Evolutionary conservation across 2,113 vertebrate genomes (phyloP), one percentile per base, ranked within the genome.

Genomic region (Acanthisitta chloris): DNA sequence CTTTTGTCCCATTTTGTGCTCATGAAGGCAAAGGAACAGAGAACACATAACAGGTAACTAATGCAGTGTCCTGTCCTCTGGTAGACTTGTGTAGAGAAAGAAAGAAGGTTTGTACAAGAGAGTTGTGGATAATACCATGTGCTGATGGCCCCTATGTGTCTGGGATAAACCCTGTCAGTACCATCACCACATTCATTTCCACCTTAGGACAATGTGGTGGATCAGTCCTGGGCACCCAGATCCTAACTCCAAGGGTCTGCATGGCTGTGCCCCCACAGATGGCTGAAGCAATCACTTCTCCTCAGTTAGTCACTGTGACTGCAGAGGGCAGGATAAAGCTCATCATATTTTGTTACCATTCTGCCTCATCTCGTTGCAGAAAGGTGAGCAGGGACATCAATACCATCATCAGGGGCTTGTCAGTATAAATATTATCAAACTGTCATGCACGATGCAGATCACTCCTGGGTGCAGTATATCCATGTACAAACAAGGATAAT

Each of bases 391-490:
- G 46, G 54, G 46, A 59, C 51, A 81, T 34, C 84, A 80, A 20
- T 16, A 48, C 13, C 54, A 48, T 20, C 1, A 2, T 12, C 52
- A 33, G 0, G 0, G 33, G 42, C 62, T 74, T 72, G n/a, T 33
- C 81, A 82, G 46, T n/a, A 36, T 42, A 79, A 81, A 40, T 40
- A 81, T 40, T 17, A 71, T n/a, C 29, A 45, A 77, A 31, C 34
- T 10, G 19, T 23, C 61, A 31, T 0, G 8, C 33, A n/a, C 0
- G 0, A 34, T 17, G 38, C 18, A 26, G 18, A 55, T 48, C 36
- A 28, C 20, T 65, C 28, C 57, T 6, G 26, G 31, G 52, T 90
- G 59, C 70, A 88, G 78, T 31, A 88, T 20, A 91, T 85, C 85
- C n/a, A 13, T 6, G 8, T 51, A 21, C 74, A 85, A 93, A 95